Base-by-base conservation (phyloP, 1,140 invertebrate species). In the Brachionus rotundiformis region DNA sequence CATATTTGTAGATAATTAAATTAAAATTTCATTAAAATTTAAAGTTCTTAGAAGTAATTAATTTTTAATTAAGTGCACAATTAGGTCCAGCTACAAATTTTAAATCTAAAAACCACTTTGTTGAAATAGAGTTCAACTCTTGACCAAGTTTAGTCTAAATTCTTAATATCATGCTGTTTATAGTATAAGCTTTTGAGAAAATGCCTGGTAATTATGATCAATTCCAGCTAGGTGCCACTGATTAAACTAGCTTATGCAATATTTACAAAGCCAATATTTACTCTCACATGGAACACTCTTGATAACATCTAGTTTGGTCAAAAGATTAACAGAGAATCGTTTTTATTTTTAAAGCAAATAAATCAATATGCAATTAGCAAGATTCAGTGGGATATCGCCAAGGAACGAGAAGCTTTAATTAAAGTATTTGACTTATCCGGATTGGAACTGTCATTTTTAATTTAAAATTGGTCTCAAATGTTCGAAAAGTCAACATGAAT, bases 341-440 rank as follows among this genome's bases (percentile, higher is more conserved):
- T 11, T 8, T 63, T 29, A n/a, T 63, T 63, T 68, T 33, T 36
- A 68, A 13, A 68, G 63, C 33, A 68, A 68, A 68, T 68, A 68
- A 68, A 68, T 68, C 63, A 68, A 68, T 68, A 68, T 63, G 29
- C 25, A 63, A 63, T 63, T 63, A 63, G 16, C 61, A 68, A 68
- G 31, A 68, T 68, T 68, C 63, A 68, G 63, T 68, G 63, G 63
- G 63, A 36, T 7, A 68, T 68, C 61, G 29, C 25, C 29, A 63
- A 63, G 25, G 10, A 29, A 63, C 29, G 61, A 63, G 7, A 63
- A 27, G 61, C 61, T 63, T 33, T 63, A 63, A 63, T 63, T 63
- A 63, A 63, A 63, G 23, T 63, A 63, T 63, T 63, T 63, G 61
- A 63, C 61, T 63, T 63, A 63, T 63, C 61, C 61, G 61, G 61